Percentiles rank a stretch among this genome's conserved stretches.
Evolutionary conservation across 2,888 invertebrate species (phyloP).

Genomic region (Teinopalpus imperialis): DNA sequence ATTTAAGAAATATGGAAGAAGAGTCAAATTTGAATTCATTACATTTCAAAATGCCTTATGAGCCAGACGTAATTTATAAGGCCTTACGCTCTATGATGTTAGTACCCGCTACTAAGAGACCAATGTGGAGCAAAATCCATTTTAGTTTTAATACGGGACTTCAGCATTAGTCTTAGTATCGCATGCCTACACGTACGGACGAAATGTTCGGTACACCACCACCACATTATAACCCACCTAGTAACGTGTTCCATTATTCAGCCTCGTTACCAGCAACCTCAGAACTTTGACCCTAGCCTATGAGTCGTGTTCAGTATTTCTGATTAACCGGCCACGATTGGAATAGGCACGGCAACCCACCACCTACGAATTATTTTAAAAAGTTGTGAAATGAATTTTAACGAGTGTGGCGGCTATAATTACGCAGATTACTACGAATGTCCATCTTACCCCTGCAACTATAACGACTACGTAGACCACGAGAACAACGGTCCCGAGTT

Average conservation of each 20-base stretch:
- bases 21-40: too few relatives aligned
- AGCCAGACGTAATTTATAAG: too few relatives aligned
- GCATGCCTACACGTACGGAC: background rate
- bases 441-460: background rate
- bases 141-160: too few relatives aligned
- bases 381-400: conserved; percentile 31
- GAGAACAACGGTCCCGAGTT: conserved; percentile 1
- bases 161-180: too few relatives aligned
- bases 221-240: conserved; percentile 16
- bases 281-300: conserved; percentile 9
- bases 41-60: too few relatives aligned
- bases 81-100: too few relatives aligned
- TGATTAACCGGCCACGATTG: conserved; percentile 28
- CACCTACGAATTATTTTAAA: conserved; percentile 35
- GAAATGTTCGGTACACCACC: background rate
- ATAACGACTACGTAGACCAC: conserved; percentile 7
- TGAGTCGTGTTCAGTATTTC: conserved; percentile 26
- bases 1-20: conserved; percentile 1
- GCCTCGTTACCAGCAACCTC: too few relatives aligned
- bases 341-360: conserved; percentile 31
- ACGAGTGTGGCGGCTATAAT: conserved; percentile 19
- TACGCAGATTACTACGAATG: conserved; percentile 7
- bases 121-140: too few relatives aligned
- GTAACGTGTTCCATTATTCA: conserved; percentile 9
- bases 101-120: too few relatives aligned